Conservation (phyloP, 2,888 invertebrate species). For the Anthoptus insignis region DNA sequence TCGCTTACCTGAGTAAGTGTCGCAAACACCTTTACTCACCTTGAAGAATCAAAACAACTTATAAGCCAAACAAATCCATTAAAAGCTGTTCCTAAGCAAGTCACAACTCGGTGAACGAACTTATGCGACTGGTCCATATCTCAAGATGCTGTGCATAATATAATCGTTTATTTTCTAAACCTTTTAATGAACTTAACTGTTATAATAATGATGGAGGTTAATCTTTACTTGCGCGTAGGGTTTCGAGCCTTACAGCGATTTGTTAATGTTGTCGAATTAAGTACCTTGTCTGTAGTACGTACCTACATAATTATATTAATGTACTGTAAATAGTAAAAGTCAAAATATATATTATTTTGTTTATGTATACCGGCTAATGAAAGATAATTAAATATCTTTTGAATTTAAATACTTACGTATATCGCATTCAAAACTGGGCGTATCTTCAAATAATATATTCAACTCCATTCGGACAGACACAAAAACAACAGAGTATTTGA, state of each 20-base stretch:
- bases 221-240: neutral
- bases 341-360: too few relatives aligned
- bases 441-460: too few relatives aligned
- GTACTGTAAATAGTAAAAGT: too few relatives aligned
- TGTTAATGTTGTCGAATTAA: too few relatives aligned
- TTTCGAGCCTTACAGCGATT: neutral
- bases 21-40: neutral
- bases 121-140: constrained; percentile 8
- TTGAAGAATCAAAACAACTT: neutral
- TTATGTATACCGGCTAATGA: too few relatives aligned
- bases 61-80: neutral
- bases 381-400: too few relatives aligned
- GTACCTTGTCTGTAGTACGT: too few relatives aligned
- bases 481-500: too few relatives aligned
- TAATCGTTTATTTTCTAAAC: constrained; percentile 2
- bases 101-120: constrained; percentile 23
- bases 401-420: too few relatives aligned
- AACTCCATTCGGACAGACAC: too few relatives aligned
- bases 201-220: neutral
- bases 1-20: neutral
- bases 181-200: neutral
- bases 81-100: neutral
- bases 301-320: too few relatives aligned
- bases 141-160: constrained; percentile 21
- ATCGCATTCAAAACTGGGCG: too few relatives aligned